Percentiles rank a stretch among this genome's conserved stretches.
These are phyloP conservation scores for Hexactinellida sp. DNA, from an alignment of 37 sponge, comb jelly and placozoan genomes.

Conservation along the genomic window DNA sequence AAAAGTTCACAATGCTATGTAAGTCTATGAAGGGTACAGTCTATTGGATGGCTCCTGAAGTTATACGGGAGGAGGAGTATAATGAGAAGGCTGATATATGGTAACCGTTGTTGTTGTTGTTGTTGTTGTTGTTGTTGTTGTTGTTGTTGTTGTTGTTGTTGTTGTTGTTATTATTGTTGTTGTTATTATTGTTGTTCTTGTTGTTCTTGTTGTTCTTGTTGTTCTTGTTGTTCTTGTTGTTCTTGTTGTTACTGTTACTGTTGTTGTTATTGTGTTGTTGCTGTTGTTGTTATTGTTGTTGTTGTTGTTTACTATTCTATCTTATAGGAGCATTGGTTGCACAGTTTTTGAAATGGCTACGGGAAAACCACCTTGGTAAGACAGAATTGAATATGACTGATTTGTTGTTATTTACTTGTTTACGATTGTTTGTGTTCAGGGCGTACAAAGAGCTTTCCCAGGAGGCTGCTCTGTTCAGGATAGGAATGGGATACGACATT, in stretches of 20 bases:
- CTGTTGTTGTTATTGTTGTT: not conserved
- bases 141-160: conserved; percentile 25
- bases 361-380: conserved; percentile 62
- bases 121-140: not conserved
- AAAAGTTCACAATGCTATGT: conserved; percentile 26
- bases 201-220: not conserved
- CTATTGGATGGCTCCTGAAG: conserved; percentile 94
- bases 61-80: conserved; percentile 59
- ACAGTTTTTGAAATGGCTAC: conserved; percentile 76
- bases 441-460: conserved; percentile 30
- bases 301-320: not conserved
- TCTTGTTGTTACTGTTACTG: conserved; percentile 37
- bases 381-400: too few relatives aligned
- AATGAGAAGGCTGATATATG: conserved; percentile 78
- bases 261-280: not conserved
- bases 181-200: not conserved
- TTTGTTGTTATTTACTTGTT: too few relatives aligned
- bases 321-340: conserved; percentile 60
- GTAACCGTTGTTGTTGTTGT: conserved; percentile 24
- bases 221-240: not conserved
- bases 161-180: not conserved
- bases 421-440: too few relatives aligned
- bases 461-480: conserved; percentile 72
- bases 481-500: conserved; percentile 49
- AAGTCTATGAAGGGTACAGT: conserved; percentile 83